Percentiles rank a stretch among this genome's conserved stretches.
phyloP scores from a whole-genome alignment of 2,113 vertebrate species.

The Merops nubicus region DNA sequence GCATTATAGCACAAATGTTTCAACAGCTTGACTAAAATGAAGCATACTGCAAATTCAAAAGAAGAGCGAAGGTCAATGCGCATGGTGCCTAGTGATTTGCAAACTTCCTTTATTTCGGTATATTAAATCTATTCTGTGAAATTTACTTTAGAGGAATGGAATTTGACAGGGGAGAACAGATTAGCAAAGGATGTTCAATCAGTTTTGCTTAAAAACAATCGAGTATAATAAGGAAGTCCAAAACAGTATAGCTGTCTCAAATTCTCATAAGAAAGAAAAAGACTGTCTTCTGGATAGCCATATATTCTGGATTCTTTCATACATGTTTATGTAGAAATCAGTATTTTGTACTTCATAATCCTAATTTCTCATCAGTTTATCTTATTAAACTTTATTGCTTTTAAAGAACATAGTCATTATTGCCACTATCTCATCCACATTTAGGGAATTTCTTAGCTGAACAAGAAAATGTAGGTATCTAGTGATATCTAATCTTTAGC shows the following conservation, averaged over 20 bases:
- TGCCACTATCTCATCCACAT: background rate
- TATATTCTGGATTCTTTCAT: background rate
- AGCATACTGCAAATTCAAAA: conserved; percentile 66
- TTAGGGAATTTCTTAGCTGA: background rate
- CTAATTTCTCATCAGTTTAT: background rate
- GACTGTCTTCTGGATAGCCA: background rate
- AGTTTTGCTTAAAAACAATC: conserved; percentile 16
- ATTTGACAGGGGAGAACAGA: background rate
- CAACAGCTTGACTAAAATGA: conserved; percentile 80
- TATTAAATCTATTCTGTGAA: conserved; percentile 47
- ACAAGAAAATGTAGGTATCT: background rate
- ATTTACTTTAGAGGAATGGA: background rate
- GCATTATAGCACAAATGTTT: conserved; percentile 79
- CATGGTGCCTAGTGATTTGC: conserved; percentile 49
- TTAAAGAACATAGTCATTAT: background rate
- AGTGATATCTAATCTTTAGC: background rate
- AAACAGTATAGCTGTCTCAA: background rate
- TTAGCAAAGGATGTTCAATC: background rate
- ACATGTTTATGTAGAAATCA: background rate
- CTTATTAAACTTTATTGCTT: background rate
- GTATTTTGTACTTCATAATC: background rate
- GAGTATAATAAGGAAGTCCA: background rate
- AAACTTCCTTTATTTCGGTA: conserved; percentile 52
- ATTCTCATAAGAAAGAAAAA: background rate
- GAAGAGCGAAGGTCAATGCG: conserved; percentile 68